Evolutionary conservation across 2,113 vertebrate species (phyloP).

Genomic region (Felis catus): DNA sequence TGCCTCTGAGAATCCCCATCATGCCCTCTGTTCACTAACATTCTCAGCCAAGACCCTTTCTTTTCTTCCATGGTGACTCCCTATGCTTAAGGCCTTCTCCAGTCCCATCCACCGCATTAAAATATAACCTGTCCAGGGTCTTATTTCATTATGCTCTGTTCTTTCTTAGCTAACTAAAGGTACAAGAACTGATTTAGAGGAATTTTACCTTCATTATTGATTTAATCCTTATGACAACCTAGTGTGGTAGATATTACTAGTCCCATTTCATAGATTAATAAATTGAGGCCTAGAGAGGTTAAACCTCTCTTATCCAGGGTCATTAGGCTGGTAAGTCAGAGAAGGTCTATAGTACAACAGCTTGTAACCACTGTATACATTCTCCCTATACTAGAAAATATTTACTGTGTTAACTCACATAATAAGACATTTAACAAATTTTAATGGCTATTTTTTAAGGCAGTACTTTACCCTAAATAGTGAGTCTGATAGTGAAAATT

Average conservation of each 20-base stretch:
- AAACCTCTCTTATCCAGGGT: background rate
- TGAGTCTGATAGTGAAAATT: background rate
- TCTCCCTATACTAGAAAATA: background rate
- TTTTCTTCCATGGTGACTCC: background rate
- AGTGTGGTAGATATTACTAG: background rate
- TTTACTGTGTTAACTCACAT: background rate
- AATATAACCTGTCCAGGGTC: background rate
- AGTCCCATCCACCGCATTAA: background rate
- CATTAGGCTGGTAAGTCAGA: background rate
- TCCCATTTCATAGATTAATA: background rate
- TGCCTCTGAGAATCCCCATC: background rate
- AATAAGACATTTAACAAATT: background rate
- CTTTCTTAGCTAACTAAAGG: background rate
- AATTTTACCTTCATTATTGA: background rate
- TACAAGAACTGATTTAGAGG: background rate
- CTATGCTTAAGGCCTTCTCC: background rate
- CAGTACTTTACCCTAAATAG: background rate
- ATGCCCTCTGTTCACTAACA: background rate
- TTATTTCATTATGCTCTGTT: background rate
- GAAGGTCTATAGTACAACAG: background rate
- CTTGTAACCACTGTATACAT: background rate
- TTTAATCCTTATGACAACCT: background rate
- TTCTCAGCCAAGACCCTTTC: background rate
- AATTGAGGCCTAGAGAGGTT: background rate
- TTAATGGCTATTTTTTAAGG: slow-evolving; percentile 4